These are phyloP conservation scores for Drosophila diplacantha DNA, from an alignment of 2,888 invertebrate genomes.

Conservation along the genomic window DNA sequence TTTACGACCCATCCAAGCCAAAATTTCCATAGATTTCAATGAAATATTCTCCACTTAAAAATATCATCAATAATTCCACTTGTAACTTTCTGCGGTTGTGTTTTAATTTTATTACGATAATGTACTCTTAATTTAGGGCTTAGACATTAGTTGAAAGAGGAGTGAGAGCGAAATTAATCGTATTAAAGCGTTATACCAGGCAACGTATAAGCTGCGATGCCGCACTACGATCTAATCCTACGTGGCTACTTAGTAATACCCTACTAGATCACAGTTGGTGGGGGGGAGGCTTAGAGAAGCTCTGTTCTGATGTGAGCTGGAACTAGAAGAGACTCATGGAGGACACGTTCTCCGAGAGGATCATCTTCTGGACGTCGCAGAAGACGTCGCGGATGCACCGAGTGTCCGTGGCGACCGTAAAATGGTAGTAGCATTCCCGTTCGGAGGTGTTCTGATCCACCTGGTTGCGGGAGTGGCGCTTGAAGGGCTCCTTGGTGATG, in stretches of 20 bases:
- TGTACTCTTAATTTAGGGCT: constrained; percentile 1
- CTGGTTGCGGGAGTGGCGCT: constrained; percentile 76
- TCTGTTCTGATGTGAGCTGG: constrained; percentile 41
- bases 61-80: not conserved
- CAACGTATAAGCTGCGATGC: constrained; percentile 15
- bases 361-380: constrained; percentile 85
- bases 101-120: constrained; percentile 25
- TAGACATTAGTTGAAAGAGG: constrained; percentile 4
- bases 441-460: constrained; percentile 76
- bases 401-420: constrained; percentile 86
- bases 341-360: constrained; percentile 79
- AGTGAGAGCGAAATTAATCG: constrained; percentile 20
- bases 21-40: not conserved
- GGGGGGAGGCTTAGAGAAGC: constrained; percentile 31
- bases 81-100: not conserved
- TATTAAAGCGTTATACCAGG: constrained; percentile 36
- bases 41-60: too few relatives aligned
- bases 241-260: constrained; percentile 25
- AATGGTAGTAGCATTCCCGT: constrained; percentile 85
- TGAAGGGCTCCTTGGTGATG: constrained; percentile 79
- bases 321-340: constrained; percentile 76
- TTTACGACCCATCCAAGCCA: too few relatives aligned
- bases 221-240: constrained; percentile 27
- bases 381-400: constrained; percentile 86
- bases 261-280: constrained; percentile 41